A percentile compares a stretch with the other conserved stretches of the same genome.
Conservation (phyloP, 23 tunicate genomes). For the Diplosoma virens region DNA sequence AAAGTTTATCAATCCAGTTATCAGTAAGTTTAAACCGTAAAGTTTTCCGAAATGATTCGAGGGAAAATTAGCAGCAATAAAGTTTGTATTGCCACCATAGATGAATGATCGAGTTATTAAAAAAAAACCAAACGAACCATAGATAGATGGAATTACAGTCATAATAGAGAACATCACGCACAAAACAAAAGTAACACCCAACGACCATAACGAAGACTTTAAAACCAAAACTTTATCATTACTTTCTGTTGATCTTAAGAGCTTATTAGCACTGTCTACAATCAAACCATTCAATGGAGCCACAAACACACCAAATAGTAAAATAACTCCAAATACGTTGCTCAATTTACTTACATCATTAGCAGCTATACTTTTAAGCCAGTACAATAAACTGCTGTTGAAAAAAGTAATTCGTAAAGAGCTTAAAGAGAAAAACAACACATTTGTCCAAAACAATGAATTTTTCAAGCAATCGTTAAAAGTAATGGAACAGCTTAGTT, state of each 20-base stretch:
- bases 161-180: background rate
- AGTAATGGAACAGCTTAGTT: background rate
- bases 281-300: constrained; percentile 32
- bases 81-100: background rate
- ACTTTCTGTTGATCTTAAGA: background rate
- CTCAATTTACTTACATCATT: background rate
- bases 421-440: background rate
- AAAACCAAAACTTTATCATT: background rate
- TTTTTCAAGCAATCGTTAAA: background rate
- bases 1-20: background rate
- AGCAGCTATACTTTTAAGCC: constrained; percentile 8
- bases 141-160: background rate
- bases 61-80: constrained; percentile 18
- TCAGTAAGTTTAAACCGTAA: background rate
- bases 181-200: background rate
- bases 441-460: constrained; percentile 24
- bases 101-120: constrained; percentile 7
- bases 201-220: background rate
- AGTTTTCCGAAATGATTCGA: constrained; percentile 35
- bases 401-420: constrained; percentile 4
- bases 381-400: background rate
- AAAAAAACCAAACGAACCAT: constrained; percentile 15
- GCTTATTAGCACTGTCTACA: constrained; percentile 4
- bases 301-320: constrained; percentile 4
- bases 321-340: constrained; percentile 22